A percentile compares a stretch with the other conserved stretches of the same genome.
Conservation (phyloP, 1,140 invertebrate species). For the Aphis craccivora region DNA sequence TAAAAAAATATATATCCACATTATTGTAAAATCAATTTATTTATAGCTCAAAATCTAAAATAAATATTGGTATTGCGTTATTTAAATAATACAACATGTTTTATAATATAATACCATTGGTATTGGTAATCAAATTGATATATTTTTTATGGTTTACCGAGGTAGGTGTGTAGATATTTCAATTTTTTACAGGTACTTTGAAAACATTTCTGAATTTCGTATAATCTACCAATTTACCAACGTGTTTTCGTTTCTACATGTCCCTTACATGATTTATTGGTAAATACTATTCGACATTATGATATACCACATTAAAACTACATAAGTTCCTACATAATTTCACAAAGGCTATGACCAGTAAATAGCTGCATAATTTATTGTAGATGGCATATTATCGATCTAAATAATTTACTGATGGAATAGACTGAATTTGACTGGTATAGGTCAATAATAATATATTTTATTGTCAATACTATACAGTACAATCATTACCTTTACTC, state of each 20-base stretch:
- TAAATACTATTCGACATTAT: not conserved
- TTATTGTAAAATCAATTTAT: too few species aligned
- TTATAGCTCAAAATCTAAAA: not conserved
- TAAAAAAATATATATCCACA: too few species aligned
- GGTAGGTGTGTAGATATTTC: not conserved
- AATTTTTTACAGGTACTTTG: not conserved
- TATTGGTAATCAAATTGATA: not conserved
- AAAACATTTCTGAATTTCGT: not conserved
- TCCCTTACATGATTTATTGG: not conserved
- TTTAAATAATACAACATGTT: not conserved
- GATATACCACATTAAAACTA: not conserved
- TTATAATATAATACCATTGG: not conserved
- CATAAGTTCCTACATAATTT: not conserved
- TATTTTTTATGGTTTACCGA: not conserved
- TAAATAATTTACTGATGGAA: not conserved
- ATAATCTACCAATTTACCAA: not conserved
- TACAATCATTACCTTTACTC: not conserved
- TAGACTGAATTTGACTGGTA: not conserved
- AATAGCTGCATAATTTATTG: not conserved
- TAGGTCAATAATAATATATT: not conserved
- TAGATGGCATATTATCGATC: not conserved
- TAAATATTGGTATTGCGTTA: not conserved
- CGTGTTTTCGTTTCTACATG: not conserved
- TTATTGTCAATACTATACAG: not conserved
- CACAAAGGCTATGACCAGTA: not conserved